Base-by-base conservation (phyloP, 2,113 vertebrate species). In the Corythoichthys haematopterus region DNA sequence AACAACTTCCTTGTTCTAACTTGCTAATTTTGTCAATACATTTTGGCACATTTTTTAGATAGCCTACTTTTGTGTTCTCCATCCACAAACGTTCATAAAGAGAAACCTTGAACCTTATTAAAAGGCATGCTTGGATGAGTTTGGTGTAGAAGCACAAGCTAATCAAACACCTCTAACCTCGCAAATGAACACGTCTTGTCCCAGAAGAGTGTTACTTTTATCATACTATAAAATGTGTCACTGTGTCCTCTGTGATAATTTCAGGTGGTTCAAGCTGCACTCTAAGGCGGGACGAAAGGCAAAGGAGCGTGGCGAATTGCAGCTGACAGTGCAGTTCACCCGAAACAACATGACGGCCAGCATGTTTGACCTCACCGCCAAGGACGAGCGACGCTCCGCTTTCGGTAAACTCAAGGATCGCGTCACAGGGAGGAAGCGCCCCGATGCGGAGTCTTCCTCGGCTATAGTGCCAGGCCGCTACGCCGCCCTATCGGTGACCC, bases 391-490 rank as follows among this genome's bases (percentile, higher is more conserved):
- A 0, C 94, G 95, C 64, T 98, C 97, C 0, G 92, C 97, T 13
- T 96, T 99, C 0, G 94, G 95, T 10, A 97, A 93, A 85, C 93
- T 99, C 61, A 98, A 95, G 90, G 97, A 98, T 77, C 97, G 96
- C 33, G 86, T 99, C 89, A 95, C 93, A 0, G 95, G 91, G 37
- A 90, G 92, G 88, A 97, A 94, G 84, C 92, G 92, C 43, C 94
- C 88, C 0, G 94, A 98, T 3, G 43, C 94, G 78, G 97, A 99
- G 75, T 98, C 97, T 0, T 94, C 97, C 70, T 99, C 97, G 0
- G 97, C 97, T 78, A 96, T 99, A 48, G 90, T 99, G 46, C 94
- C 97, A 0, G 95, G 96, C 13, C 91, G 91, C 64, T 92, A 82
- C 4, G 91, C 89, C 0, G 89, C 88, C 38, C 78, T 93, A 57